Evolutionary conservation across 1,140 invertebrate genomes (phyloP).

Genomic region (Trinorchestia longiramus): DNA sequence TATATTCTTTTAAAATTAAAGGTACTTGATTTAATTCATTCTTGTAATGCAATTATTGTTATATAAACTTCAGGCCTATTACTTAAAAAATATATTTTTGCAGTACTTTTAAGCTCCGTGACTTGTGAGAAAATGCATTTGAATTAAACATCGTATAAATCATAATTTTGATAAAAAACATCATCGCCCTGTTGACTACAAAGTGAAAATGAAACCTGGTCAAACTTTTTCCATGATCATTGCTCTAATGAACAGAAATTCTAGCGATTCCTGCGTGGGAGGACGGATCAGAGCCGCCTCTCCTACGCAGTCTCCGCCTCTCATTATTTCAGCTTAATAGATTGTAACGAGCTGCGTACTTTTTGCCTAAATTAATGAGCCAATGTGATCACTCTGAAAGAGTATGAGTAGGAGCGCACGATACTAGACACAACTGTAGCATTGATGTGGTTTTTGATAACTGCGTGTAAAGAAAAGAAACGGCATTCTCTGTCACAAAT

Average conservation of each 20-base stretch:
- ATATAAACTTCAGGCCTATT: neutral
- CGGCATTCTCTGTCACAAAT: too few species aligned
- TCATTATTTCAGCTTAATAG: conserved; percentile 18
- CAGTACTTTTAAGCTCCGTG: too few species aligned
- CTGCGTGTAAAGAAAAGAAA: neutral
- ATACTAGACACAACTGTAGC: neutral
- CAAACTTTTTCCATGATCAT: neutral
- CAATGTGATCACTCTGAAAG: neutral
- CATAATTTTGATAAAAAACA: neutral
- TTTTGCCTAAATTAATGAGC: neutral
- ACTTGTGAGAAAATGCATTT: neutral
- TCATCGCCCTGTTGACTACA: neutral
- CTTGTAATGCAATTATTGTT: neutral
- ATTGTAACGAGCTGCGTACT: conserved; percentile 14
- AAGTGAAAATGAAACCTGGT: neutral
- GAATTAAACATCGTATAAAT: neutral
- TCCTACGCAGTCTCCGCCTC: conserved; percentile 28
- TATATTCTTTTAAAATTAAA: neutral
- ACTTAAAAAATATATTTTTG: too few species aligned
- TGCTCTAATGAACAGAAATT: neutral
- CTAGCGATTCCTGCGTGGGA: neutral
- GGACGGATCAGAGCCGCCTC: neutral
- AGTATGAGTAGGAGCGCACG: neutral
- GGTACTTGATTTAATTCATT: neutral
- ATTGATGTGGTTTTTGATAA: neutral